Conservation (phyloP, 2,797 vertebrate species). For the Enteromius mattozi region DNA sequence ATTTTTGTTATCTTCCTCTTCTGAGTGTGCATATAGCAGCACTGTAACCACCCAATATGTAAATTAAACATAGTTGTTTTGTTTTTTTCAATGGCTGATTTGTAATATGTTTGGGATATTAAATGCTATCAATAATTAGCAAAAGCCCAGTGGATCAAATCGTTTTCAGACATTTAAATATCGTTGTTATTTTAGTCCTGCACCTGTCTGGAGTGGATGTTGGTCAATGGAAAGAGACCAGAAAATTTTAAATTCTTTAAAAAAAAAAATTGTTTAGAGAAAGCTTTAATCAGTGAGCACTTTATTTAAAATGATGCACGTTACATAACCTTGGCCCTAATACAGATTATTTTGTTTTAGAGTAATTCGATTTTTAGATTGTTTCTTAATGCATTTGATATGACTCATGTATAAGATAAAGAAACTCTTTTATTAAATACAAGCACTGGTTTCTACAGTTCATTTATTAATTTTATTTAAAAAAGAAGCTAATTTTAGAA, state of each 20-base stretch:
- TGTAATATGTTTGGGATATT: not conserved
- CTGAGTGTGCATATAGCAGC: not conserved
- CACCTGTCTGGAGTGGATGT: not conserved
- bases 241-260: not conserved
- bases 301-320: not conserved
- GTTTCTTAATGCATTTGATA: not conserved
- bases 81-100: not conserved
- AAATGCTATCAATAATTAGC: not conserved
- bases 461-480: not conserved
- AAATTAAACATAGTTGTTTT: not conserved
- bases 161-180: not conserved
- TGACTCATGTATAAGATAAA: not conserved
- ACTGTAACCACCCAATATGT: not conserved
- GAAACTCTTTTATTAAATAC: not conserved
- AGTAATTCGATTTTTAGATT: not conserved
- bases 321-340: not conserved
- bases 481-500: not conserved
- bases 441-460: not conserved
- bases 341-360: not conserved
- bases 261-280: not conserved
- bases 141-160: not conserved
- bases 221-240: not conserved
- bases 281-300: not conserved
- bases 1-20: slow-evolving; percentile 9
- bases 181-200: not conserved